Evolutionary conservation across 1,140 invertebrate genomes (phyloP), one percentile per base, ranked within the genome.

Genomic region (Pomacea maculata): DNA sequence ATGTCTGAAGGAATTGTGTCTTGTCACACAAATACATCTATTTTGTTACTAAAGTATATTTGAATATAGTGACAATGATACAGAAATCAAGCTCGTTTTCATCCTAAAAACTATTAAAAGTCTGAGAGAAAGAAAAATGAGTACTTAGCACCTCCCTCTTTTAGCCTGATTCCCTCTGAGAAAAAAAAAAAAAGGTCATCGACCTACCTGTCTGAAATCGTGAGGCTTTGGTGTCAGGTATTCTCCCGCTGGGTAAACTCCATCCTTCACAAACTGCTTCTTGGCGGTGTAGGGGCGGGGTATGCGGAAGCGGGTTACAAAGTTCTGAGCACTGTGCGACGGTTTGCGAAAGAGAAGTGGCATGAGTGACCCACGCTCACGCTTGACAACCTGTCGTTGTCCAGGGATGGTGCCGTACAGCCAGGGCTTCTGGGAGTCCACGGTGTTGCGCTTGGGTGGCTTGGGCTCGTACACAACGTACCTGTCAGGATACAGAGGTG

Each of bases 351-450:
- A 87, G 79, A 88, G 83, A 64, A 85, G 80, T 15, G 85, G 84
- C 65, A 86, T 79, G 14, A 86, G 80, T 78, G 80, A 85, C 29
- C 71, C 54, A n/a, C 75, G 55, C n/a, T 83, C 78, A 80, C 85
- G 77, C 76, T 85, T 87, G 1, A 85, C 67, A n/a, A 80, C 80
- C 65, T 83, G 83, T 61, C 86, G 79, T 80, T 88, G 81, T 19
- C 87, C 88, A 0, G 86, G 86, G 64, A 86, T 83, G 19, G 87
- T 88, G n/a, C 87, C 88, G 81, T 88, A 91, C 9, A 81, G 79
- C 88, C 89, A 90, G 10, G 90, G 90, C 79, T 85, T 75, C 83
- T 89, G 87, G n/a, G 90, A 85, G 55, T 89, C 88, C 14, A 86
- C 82, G 2, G 89, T 86, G 83, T 90, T 90, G 0, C 90, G 82